These are phyloP conservation scores for Hestina assimilis DNA, from an alignment of 1,140 invertebrate genomes.

Conservation along the genomic window DNA sequence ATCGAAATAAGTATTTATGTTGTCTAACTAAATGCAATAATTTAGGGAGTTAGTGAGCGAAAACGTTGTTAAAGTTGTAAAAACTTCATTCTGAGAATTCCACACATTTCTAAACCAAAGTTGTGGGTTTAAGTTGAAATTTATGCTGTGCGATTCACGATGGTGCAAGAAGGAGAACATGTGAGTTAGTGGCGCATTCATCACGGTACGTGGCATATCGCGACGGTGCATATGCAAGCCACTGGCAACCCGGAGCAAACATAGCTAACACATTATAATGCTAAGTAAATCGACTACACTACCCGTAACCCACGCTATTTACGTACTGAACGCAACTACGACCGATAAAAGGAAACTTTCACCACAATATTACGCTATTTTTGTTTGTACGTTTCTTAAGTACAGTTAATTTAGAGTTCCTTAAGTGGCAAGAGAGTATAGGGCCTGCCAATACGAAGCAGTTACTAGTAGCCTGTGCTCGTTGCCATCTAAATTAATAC, in stretches of 20 bases:
- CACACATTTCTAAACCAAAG: conserved; percentile 59
- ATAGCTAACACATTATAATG: conserved; percentile 34
- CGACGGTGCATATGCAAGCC: conserved; percentile 57
- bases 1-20: not conserved
- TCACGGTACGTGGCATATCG: conserved; percentile 67
- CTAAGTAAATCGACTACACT: conserved; percentile 30
- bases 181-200: conserved; percentile 61
- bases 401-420: too few species aligned
- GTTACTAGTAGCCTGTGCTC: too few species aligned
- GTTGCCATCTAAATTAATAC: too few species aligned
- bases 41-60: conserved; percentile 53
- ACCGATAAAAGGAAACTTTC: conserved; percentile 11
- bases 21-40: conserved; percentile 56
- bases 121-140: conserved; percentile 68
- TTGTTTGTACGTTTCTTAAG: not conserved
- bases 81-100: conserved; percentile 66
- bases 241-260: conserved; percentile 29
- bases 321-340: conserved; percentile 23
- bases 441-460: too few species aligned
- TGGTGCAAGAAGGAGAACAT: conserved; percentile 64
- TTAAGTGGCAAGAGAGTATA: too few species aligned
- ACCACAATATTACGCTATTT: not conserved
- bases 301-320: conserved; percentile 15
- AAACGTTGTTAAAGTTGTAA: conserved; percentile 54
- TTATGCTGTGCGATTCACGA: conserved; percentile 62